phyloP scores from a whole-genome alignment of 2,797 vertebrate genomes.

The Esox lucius region DNA sequence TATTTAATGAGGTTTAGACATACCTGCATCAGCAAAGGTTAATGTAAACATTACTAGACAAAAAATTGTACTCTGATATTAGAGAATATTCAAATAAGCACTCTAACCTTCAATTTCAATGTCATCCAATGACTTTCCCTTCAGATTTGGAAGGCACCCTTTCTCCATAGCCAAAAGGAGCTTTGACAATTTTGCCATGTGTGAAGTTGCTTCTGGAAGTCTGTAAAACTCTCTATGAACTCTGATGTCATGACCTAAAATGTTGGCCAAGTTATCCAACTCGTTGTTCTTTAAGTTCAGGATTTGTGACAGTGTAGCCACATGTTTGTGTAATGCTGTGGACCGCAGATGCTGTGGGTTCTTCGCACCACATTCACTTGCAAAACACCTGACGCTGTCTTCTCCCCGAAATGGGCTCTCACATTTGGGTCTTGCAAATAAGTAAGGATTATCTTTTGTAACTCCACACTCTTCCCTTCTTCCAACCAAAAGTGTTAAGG shows the following conservation, averaged over 20 bases:
- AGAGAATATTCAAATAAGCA: background rate
- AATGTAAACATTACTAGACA: no score
- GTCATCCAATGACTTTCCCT: background rate
- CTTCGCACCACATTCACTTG: no score
- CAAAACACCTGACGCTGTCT: constrained; percentile 39
- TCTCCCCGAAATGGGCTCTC: constrained; percentile 30
- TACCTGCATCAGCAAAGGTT: no score
- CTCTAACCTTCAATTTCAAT: background rate
- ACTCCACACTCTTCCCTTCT: constrained; percentile 40
- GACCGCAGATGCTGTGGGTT: constrained; percentile 32
- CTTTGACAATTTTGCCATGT: background rate
- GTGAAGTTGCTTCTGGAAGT: background rate
- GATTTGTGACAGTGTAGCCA: constrained; percentile 43
- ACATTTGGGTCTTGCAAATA: constrained; percentile 40
- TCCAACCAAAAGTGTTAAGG: constrained; percentile 20
- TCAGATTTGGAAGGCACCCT: background rate
- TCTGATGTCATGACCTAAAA: no score
- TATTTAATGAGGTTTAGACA: no score
- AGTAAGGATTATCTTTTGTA: constrained; percentile 18
- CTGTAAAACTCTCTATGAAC: background rate
- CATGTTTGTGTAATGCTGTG: constrained; percentile 42
- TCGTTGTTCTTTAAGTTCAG: constrained; percentile 47
- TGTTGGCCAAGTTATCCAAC: constrained; percentile 37
- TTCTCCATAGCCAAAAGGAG: background rate
- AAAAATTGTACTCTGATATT: no score